phyloP scores from a whole-genome alignment of 2,113 vertebrate genomes.

The Mus musculus region DNA sequence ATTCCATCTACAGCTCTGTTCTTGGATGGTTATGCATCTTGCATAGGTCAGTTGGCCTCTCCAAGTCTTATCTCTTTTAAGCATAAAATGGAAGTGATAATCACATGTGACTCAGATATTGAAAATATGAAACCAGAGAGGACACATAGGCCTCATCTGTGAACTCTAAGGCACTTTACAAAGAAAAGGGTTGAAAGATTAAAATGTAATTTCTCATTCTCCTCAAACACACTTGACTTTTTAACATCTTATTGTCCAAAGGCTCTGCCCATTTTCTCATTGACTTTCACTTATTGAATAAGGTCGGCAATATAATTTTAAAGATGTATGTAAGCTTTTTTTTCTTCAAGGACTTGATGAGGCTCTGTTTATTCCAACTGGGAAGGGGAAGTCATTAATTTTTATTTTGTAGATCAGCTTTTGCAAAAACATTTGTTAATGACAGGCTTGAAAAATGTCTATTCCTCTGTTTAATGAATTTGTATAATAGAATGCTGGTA shows the following conservation, averaged over 20 bases:
- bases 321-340: constrained; percentile 54
- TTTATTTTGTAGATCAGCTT: constrained; percentile 56
- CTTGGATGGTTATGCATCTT: constrained; percentile 45
- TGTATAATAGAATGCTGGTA: not conserved
- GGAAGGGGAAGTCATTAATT: constrained; percentile 31
- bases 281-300: constrained; percentile 78
- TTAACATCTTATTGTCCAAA: constrained; percentile 77
- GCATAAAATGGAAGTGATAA: constrained; percentile 58
- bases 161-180: constrained; percentile 73
- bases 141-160: constrained; percentile 57
- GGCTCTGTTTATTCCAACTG: constrained; percentile 52
- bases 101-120: constrained; percentile 53
- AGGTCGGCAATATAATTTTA: constrained; percentile 68
- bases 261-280: constrained; percentile 71
- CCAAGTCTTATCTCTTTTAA: constrained; percentile 43
- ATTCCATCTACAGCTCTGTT: constrained; percentile 48
- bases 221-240: constrained; percentile 70
- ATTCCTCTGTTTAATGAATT: not conserved
- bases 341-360: constrained; percentile 60
- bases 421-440: constrained; percentile 38
- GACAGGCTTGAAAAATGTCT: not conserved
- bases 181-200: constrained; percentile 77
- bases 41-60: constrained; percentile 43
- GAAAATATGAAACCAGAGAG: constrained; percentile 53
- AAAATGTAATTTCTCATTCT: constrained; percentile 73